Base-by-base conservation (phyloP, 1,140 invertebrate species). In the Ceratina japonica region DNA sequence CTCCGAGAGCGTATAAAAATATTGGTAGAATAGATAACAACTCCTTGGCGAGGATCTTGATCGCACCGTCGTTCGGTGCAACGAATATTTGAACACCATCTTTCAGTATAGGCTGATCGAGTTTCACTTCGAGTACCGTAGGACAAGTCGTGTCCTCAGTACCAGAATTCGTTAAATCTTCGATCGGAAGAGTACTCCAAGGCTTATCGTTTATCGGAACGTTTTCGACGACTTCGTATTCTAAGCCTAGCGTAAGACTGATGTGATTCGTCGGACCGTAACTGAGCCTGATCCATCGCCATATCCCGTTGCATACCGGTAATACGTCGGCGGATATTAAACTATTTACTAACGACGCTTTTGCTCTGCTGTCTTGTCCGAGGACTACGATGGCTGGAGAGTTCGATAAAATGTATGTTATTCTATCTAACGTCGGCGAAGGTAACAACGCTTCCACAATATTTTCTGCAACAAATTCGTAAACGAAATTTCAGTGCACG, bases 211-310 rank as follows among this genome's bases (percentile, higher is more conserved):
- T 94, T 18, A 92, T 92, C 77, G 94, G 93, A 20, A 95, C 83
- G 84, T 93, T 91, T 81, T 96, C 96, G 0, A 97, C 94, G 54
- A 97, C 94, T 91, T 97, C 96, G 87, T 96, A 97, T 87, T 96
- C 96, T 77, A 95, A 93, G 31, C 95, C 95, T 20, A 97, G 92
- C 0, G 95, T 94, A 22, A 97, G 90, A 85, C 94, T 95, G 4
- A 96, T 93, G 82, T 95, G 94, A 59, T 94, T 95, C 20, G 92
- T 93, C 2, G 92, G 89, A n/a, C 96, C 96, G 87, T 96, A 95
- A 81, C 94, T 94, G 80, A 97, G 94, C 81, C 95, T 94, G 82
- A 97, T 94, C 95, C 95, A 96, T 90, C 96, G 91, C 93, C 95
- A 96, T 61, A 89, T 87, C 16, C 89, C 91, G 54, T 94, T 93